Evolutionary conservation across 2,113 vertebrate genomes (phyloP), one percentile per base, ranked within the genome.

Genomic region (Maccullochella peelii): DNA sequence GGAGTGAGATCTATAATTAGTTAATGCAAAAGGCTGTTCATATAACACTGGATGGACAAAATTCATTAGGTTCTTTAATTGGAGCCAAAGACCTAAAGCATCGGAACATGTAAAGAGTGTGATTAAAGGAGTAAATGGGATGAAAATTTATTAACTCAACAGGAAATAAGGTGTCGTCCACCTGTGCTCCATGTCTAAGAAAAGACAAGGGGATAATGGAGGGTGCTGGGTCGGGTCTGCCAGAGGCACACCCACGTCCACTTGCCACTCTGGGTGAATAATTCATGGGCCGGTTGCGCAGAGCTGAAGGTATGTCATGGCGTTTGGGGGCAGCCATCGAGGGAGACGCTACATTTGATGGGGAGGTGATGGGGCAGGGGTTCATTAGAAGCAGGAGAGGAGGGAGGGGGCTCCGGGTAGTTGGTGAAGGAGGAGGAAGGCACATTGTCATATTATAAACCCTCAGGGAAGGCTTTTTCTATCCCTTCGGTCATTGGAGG

Each of bases 1-100:
- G 73, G 73, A 81, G 70, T 73, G 6, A 23, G 15, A 61, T 80
- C 78, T 70, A 87, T 89, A 84, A 87, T 86, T 80, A 89, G 79
- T 83, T 78, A 52, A 79, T 1, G 0, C 57, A 63, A 82, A 82
- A 78, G 55, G 40, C 73, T 36, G 33, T 80, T 89, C 75, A 49
- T 75, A 62, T n/a, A 52, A 67, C 49, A 70, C 27, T 40, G 52
- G 57, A 59, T 57, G 66, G 73, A 74, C 58, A 50, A 77, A 76
- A 77, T 77, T 83, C 70, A 86, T 87, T 79, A 62, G n/a, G 25
- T 27, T 58, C 74, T 61, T 79, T 82, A 86, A 87, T 77, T 90
- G 78, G 59, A 85, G 76, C 47, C 61, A 75, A 61, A 85, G 67
- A 90, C 62, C 70, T 40, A 8, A 84, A 80, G 42, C 61, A 83